Evolutionary conservation across 2,113 vertebrate species (phyloP).

Genomic region (Hydropotes inermis): DNA sequence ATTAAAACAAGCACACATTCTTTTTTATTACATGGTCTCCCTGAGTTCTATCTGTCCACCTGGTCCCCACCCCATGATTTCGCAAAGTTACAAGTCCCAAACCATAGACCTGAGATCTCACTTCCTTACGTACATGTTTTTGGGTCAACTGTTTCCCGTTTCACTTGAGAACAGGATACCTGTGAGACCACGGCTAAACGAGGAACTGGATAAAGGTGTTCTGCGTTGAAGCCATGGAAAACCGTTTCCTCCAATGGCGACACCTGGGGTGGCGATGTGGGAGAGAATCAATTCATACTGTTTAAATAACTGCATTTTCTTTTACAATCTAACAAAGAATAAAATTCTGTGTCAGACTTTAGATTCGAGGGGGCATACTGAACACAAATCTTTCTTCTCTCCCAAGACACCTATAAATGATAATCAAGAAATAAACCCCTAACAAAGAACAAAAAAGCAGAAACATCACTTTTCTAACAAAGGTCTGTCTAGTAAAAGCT

Average conservation of each 20-base stretch:
- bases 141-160: conserved; percentile 55
- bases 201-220: conserved; percentile 54
- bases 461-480: background rate
- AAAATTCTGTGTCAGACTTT: background rate
- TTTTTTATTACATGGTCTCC: background rate
- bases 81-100: background rate
- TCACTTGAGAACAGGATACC: background rate
- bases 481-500: background rate
- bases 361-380: background rate
- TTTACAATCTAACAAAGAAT: background rate
- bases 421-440: background rate
- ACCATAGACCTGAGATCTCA: background rate
- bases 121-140: conserved; percentile 78
- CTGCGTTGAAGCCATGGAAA: conserved; percentile 24
- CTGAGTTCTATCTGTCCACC: background rate
- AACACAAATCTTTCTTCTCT: background rate
- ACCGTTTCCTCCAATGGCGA: conserved; percentile 57
- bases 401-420: background rate
- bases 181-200: background rate
- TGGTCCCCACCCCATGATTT: background rate
- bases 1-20: background rate
- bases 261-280: conserved; percentile 65
- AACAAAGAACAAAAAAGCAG: background rate
- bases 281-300: background rate
- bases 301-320: background rate